Evolutionary conservation across 2,113 vertebrate genomes (phyloP).

Genomic region (Beaufortia kweichowensis): DNA sequence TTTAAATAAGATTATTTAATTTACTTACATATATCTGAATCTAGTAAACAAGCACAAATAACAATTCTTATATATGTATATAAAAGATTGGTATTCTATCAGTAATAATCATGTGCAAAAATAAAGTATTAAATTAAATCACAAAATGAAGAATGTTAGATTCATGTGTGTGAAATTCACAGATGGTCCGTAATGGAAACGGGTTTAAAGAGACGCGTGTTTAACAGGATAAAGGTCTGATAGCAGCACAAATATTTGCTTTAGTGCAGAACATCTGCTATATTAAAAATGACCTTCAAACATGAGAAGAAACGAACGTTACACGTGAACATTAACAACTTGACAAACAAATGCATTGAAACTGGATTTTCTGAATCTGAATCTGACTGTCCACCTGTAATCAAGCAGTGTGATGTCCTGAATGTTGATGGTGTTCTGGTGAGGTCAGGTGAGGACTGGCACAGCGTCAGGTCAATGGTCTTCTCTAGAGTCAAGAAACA

Average conservation of each 20-base stretch:
- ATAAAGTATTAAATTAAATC: not conserved
- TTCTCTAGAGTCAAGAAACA: constrained; percentile 82
- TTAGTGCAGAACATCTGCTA: constrained; percentile 16
- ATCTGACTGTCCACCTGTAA: constrained; percentile 36
- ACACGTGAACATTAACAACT: not conserved
- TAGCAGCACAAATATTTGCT: constrained; percentile 23
- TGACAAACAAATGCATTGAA: not conserved
- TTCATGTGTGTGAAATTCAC: not conserved
- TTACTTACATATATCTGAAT: too few relatives aligned
- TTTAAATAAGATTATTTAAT: too few relatives aligned
- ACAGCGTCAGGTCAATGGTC: constrained; percentile 76
- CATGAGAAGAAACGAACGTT: constrained; percentile 26
- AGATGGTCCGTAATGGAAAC: not conserved
- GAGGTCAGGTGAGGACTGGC: constrained; percentile 46
- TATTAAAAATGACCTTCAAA: not conserved
- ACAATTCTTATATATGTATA: not conserved
- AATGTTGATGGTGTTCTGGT: constrained; percentile 53
- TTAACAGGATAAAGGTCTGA: constrained; percentile 12
- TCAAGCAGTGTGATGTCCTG: constrained; percentile 51
- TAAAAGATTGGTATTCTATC: constrained; percentile 24
- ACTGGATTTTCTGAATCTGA: constrained; percentile 64
- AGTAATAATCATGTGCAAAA: not conserved
- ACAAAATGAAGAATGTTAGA: not conserved
- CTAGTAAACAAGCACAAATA: not conserved
- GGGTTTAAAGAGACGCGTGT: not conserved